A percentile compares a stretch with the other conserved stretches of the same genome.
Conservation (phyloP, 2,113 vertebrate species). For the Myrmecobius fasciatus region DNA sequence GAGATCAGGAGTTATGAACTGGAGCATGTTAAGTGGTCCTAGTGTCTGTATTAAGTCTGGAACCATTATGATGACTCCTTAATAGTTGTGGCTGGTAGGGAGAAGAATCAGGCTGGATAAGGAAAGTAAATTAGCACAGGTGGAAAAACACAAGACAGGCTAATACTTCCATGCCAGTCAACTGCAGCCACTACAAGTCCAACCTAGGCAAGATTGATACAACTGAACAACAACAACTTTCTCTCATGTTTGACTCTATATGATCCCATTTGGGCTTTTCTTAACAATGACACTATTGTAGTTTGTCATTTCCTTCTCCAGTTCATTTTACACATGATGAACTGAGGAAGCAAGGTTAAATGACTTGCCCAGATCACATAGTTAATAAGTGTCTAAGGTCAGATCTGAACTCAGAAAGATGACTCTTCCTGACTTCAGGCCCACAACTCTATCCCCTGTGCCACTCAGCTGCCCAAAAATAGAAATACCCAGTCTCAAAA, state of each 20-base stretch:
- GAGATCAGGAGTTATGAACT: neutral
- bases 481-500: neutral
- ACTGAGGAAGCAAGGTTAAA: neutral
- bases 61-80: neutral
- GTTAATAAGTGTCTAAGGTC: neutral
- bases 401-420: neutral
- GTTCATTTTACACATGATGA: neutral
- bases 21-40: neutral
- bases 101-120: neutral
- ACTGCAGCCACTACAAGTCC: neutral
- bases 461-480: neutral
- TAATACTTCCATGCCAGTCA: neutral
- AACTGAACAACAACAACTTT: neutral
- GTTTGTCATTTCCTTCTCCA: neutral
- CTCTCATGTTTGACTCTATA: neutral
- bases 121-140: neutral
- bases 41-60: neutral
- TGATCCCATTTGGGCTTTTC: neutral
- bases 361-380: neutral
- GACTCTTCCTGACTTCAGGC: neutral
- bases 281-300: neutral
- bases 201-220: neutral
- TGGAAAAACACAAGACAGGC: neutral
- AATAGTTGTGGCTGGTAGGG: neutral
- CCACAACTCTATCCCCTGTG: neutral